Conservation (phyloP, 2,113 vertebrate species). For the Albula glossodonta region DNA sequence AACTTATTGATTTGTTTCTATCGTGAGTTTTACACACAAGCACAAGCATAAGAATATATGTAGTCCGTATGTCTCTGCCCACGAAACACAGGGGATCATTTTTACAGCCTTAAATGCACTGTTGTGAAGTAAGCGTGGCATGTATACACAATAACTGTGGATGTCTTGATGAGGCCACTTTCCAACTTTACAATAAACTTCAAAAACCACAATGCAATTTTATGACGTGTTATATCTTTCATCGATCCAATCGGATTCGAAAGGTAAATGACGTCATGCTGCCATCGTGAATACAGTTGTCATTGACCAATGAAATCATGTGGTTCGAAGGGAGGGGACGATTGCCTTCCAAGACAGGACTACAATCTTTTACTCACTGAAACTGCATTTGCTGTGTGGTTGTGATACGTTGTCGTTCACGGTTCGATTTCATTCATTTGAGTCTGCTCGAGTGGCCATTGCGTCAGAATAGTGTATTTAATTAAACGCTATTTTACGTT, state of each 20-base stretch:
- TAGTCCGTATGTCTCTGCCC: too few species aligned
- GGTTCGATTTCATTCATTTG: slow-evolving; percentile 3
- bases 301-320: slow-evolving; percentile 1
- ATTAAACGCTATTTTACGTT: too few species aligned
- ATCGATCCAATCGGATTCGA: neutral
- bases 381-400: neutral
- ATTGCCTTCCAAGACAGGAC: neutral
- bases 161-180: too few species aligned
- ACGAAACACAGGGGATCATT: too few species aligned
- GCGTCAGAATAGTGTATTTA: neutral
- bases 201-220: slow-evolving; percentile 1
- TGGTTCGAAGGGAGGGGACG: neutral
- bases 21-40: neutral
- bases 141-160: too few species aligned
- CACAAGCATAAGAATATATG: too few species aligned
- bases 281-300: neutral
- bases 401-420: neutral
- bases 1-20: too few species aligned
- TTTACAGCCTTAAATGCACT: too few species aligned
- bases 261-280: neutral
- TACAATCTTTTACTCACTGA: neutral
- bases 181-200: neutral
- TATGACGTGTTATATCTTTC: neutral
- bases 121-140: too few species aligned
- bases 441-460: neutral